Evolutionary conservation across 1,140 invertebrate genomes (phyloP).

Genomic region (Eupristina koningsbergeri): DNA sequence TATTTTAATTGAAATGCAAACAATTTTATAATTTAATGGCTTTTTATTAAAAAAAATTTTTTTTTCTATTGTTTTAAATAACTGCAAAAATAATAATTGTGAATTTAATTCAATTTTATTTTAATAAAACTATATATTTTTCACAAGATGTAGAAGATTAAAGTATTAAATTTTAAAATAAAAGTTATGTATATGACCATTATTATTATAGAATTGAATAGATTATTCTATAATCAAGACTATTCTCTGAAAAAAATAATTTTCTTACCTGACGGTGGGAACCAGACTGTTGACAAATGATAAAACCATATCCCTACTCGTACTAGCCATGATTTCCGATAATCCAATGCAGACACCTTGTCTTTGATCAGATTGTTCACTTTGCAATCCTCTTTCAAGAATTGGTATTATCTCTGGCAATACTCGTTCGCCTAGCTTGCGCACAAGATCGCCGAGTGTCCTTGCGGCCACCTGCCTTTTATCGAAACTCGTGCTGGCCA

Average conservation of each 20-base stretch:
- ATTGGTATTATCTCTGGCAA: slow-evolving; percentile 98
- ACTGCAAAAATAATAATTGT: too few relatives aligned
- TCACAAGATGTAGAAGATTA: too few relatives aligned
- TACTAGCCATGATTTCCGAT: slow-evolving; percentile 98
- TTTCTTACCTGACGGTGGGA: slow-evolving; percentile 86
- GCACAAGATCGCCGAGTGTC: slow-evolving; percentile 96
- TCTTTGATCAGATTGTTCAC: slow-evolving; percentile 91
- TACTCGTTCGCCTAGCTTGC: slow-evolving; percentile 97
- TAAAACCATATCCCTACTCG: slow-evolving; percentile 94
- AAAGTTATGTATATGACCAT: too few relatives aligned
- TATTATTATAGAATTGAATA: too few relatives aligned
- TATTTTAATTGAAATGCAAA: not conserved
- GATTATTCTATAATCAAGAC: too few relatives aligned
- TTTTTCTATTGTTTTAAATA: too few relatives aligned
- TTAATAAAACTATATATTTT: too few relatives aligned
- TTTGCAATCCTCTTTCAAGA: slow-evolving; percentile 92
- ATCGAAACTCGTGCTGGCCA: slow-evolving; percentile 96
- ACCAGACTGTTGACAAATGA: slow-evolving; percentile 95
- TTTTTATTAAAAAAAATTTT: too few relatives aligned
- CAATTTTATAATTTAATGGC: not conserved
- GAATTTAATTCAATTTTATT: too few relatives aligned
- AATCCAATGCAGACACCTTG: slow-evolving; percentile 99
- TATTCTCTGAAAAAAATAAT: slow-evolving; percentile 60
- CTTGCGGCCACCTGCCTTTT: slow-evolving; percentile 96
- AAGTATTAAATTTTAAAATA: too few relatives aligned